Base-by-base conservation (phyloP, 2,113 vertebrate species). In the Cairina moschata region DNA sequence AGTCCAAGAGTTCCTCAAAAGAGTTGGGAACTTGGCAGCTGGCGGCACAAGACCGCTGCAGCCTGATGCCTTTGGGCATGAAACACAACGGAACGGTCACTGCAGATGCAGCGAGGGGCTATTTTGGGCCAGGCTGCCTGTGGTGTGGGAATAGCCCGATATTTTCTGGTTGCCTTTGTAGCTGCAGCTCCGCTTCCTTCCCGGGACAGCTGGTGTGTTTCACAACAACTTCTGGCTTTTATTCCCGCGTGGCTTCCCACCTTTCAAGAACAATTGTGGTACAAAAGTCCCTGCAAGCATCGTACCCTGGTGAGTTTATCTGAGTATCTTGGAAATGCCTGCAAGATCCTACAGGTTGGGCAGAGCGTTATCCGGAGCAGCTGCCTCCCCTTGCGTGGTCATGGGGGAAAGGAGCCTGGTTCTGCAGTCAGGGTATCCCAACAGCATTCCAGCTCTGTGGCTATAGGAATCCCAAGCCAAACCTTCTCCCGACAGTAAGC, bases 1-100 rank as follows among this genome's bases (percentile, higher is more conserved):
- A 52, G 79, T 32, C 87, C 82, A 52, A 8, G 91, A 66, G 48
- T 75, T 94, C 68, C 94, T 88, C 91, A 81, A 81, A 93, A 54
- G 86, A 65, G 34, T 14, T 5, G 1, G 63, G 83, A 46, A 20
- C 56, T 20, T 63, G 0, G 0, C n/a, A 23, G 63, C 17, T 16
- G 83, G 59, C 7, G 9, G 40, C 2, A 1, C 0, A 11, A 20
- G 48, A 4, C 1, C 40, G 12, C 12, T 40, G 40, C 40, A 40
- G 40, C 40, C 12, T 4, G 7, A 5, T 4, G 44, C 16, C 32
- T 76, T n/a, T 52, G 73, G 77, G 48, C 10, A 5, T n/a, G 52
- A 31, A n/a, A 11, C 7, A 1, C 0, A 1, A 11, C 26, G n/a
- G 22, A 7, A 6, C 8, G 31, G 34, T 36, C 55, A 2, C 71